Percentiles rank a stretch among this genome's conserved stretches.
These are phyloP conservation scores for Dryas iulia DNA, from an alignment of 1,140 invertebrate species.

Conservation along the genomic window DNA sequence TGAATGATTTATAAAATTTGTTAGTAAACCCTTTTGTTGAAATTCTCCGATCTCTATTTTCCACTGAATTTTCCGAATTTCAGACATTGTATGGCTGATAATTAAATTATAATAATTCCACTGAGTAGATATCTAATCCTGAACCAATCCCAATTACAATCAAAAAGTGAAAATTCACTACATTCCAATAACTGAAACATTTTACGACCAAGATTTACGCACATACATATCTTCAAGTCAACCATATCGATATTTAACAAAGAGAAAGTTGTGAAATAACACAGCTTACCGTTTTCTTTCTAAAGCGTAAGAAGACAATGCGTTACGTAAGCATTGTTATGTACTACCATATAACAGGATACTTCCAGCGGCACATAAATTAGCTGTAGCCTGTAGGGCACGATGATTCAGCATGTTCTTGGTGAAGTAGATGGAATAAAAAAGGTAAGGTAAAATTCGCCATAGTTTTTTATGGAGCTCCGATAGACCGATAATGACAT, in stretches of 20 bases:
- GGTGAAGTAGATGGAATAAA: neutral
- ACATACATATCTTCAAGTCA: neutral
- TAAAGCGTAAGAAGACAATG: slow-evolving; percentile 42
- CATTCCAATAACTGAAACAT: neutral
- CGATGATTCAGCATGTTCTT: neutral
- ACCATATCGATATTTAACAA: slow-evolving; percentile 6
- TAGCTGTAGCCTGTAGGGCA: neutral
- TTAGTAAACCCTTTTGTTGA: too few species aligned
- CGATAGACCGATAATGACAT: too few species aligned
- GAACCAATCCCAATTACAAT: too few species aligned
- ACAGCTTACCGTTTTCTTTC: slow-evolving; percentile 29
- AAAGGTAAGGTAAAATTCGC: neutral
- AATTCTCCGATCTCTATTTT: too few species aligned
- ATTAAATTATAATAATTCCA: too few species aligned
- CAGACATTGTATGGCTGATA: too few species aligned
- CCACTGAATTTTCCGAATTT: too few species aligned
- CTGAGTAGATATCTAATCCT: too few species aligned
- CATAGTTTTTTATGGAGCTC: too few species aligned
- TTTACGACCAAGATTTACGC: neutral
- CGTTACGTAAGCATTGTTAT: slow-evolving; percentile 43
- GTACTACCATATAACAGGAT: neutral
- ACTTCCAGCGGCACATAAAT: neutral
- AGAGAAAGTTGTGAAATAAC: slow-evolving; percentile 38
- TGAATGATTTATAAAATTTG: too few species aligned
- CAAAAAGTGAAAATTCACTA: too few species aligned